Evolutionary conservation across 2,113 vertebrate genomes (phyloP).

Genomic region (Rhinogobius similis): DNA sequence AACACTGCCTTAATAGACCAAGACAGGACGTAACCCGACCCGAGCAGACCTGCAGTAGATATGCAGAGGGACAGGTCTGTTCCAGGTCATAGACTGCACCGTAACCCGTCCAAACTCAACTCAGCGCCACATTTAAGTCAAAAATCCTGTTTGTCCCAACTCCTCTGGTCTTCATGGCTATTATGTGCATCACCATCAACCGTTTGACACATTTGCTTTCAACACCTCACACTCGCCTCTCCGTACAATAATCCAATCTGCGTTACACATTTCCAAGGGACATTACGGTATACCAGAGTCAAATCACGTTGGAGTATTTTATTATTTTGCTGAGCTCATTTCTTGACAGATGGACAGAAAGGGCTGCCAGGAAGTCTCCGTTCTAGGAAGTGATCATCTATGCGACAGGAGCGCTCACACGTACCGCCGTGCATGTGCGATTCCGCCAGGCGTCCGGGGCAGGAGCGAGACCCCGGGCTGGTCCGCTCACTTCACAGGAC

Average conservation of each 20-base stretch:
- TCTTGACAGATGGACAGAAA: slow-evolving; percentile 22
- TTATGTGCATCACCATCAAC: slow-evolving; percentile 50
- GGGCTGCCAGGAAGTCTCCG: slow-evolving; percentile 6
- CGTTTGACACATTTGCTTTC: slow-evolving; percentile 48
- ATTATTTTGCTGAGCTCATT: slow-evolving; percentile 31
- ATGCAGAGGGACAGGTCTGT: slow-evolving; percentile 23
- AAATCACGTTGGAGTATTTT: slow-evolving; percentile 29
- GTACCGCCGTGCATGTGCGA: background rate
- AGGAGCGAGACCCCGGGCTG: slow-evolving; percentile 14
- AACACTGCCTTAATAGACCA: no score
- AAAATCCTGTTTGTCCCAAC: no score
- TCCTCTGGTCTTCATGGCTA: slow-evolving; percentile 52
- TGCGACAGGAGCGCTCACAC: slow-evolving; percentile 24
- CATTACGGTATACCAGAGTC: slow-evolving; percentile 46
- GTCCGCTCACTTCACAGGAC: slow-evolving; percentile 33
- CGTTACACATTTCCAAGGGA: slow-evolving; percentile 36
- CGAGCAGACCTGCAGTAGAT: no score
- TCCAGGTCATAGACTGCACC: slow-evolving; percentile 59
- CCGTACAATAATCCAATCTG: slow-evolving; percentile 45
- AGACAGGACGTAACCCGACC: no score
- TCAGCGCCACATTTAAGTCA: slow-evolving; percentile 42
- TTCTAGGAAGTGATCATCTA: slow-evolving; percentile 43
- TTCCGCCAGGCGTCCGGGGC: slow-evolving; percentile 10
- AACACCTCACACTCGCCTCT: slow-evolving; percentile 51
- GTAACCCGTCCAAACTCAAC: slow-evolving; percentile 17